Percentiles rank a stretch among this genome's conserved stretches.
Evolutionary conservation across 2,797 vertebrate species (phyloP).

Genomic region (Chelon auratus): DNA sequence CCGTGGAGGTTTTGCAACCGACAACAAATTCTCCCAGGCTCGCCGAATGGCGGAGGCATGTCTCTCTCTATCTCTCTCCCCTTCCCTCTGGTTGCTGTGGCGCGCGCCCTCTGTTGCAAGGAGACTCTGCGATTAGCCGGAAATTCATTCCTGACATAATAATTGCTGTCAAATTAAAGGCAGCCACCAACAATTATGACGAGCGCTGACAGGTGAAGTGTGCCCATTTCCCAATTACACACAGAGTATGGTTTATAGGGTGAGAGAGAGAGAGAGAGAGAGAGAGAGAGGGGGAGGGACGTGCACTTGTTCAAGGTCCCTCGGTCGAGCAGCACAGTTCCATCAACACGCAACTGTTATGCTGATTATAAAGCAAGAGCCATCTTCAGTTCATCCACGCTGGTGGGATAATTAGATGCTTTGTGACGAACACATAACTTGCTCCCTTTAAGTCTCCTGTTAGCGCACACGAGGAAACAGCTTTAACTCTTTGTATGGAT

Average conservation of each 20-base stretch:
- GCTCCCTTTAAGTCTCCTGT: slow-evolving; percentile 38
- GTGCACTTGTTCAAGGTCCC: slow-evolving; percentile 48
- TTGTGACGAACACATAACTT: slow-evolving; percentile 43
- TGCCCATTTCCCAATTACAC: slow-evolving; percentile 7
- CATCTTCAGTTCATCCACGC: slow-evolving; percentile 2
- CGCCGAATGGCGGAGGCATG: slow-evolving; percentile 21
- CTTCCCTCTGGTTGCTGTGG: slow-evolving; percentile 11
- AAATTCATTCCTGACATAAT: slow-evolving; percentile 64
- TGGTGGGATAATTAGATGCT: slow-evolving; percentile 53
- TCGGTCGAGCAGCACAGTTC: slow-evolving; percentile 46
- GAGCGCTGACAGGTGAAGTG: slow-evolving; percentile 68
- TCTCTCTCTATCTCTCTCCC: slow-evolving; percentile 5
- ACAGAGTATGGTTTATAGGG: neutral
- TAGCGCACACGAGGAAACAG: slow-evolving; percentile 32
- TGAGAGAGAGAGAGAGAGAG: neutral
- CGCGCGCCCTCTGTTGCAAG: slow-evolving; percentile 30
- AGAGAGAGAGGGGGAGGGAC: slow-evolving; percentile 1
- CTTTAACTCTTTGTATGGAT: neutral
- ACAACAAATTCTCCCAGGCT: slow-evolving; percentile 49
- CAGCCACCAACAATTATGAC: slow-evolving; percentile 63
- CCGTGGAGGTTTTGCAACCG: slow-evolving; percentile 40
- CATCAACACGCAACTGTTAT: slow-evolving; percentile 40
- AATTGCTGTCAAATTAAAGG: slow-evolving; percentile 80
- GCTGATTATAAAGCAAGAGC: slow-evolving; percentile 37
- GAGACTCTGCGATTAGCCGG: slow-evolving; percentile 56